Evolutionary conservation across 1,140 invertebrate species (phyloP), one percentile per base, ranked within the genome.

Genomic region (Cylas formicarius): DNA sequence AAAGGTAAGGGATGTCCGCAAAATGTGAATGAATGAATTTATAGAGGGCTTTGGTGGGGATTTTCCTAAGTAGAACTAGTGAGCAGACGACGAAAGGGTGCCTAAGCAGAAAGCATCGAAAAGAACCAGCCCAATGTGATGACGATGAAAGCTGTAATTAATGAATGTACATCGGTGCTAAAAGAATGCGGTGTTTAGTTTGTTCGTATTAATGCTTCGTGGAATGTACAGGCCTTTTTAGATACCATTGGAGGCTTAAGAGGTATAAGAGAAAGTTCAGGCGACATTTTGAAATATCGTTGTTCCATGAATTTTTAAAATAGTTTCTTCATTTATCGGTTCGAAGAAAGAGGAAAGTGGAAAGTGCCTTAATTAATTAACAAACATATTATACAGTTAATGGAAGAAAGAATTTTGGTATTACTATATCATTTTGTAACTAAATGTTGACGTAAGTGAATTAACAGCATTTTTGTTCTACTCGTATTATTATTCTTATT

Each of bases 1-100:
- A 29, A 29, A 29, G 27, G 27, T 29, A 29, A 29, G 27, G 16
- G 27, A 29, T 29, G 27, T 29, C 27, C 27, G 16, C 27, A 29
- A 29, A 29, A 3, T 9, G 27, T 3, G 27, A 29, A 29, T 29
- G 9, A 29, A 29, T 29, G 27, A 29, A 29, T 29, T 29, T 29
- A 29, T 29, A 29, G 27, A 29, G 11, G 27, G 27, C 27, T 29
- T 29, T 13, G 27, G 27, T 13, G 11, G 9, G 27, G 27, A 29
- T 29, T 29, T 29, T 29, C 11, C 9, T 29, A 29, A 29, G 9
- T 16, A 29, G 27, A 16, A 29, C 27, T 29, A 29, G 27, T 29
- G 27, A 4, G 27, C 27, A 29, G 27, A 29, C 11, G 27, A n/a
- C 16, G 11, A 29, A 16, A 29, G 27, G 27, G 27, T 16, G 27